Conservation (phyloP, 2,888 invertebrate species). For the Ophion ellenae region DNA sequence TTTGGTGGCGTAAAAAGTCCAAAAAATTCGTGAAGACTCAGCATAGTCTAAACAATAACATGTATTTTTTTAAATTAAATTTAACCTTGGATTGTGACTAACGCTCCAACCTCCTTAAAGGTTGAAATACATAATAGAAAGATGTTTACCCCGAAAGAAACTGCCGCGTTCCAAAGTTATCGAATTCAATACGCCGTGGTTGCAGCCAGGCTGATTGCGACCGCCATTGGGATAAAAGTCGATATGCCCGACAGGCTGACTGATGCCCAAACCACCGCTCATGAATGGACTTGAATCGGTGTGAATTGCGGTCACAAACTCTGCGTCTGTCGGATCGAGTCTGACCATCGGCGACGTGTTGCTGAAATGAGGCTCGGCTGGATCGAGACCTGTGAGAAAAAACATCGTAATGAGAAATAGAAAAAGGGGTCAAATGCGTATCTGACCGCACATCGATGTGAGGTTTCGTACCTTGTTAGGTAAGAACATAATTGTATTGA, state of each 20-base stretch:
- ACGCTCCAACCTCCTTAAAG: too few species aligned
- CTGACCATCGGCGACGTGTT: slow-evolving; percentile 92
- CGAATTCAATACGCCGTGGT: slow-evolving; percentile 86
- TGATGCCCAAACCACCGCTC: slow-evolving; percentile 91
- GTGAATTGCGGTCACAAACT: slow-evolving; percentile 95
- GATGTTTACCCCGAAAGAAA: slow-evolving; percentile 85
- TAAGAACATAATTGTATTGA: too few species aligned
- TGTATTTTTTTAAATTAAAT: too few species aligned
- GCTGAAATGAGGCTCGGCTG: slow-evolving; percentile 96
- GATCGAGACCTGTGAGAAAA: slow-evolving; percentile 88
- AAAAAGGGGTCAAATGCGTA: too few species aligned
- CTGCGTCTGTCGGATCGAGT: slow-evolving; percentile 93
- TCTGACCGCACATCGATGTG: too few species aligned
- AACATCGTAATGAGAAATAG: background rate
- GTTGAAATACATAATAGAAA: background rate
- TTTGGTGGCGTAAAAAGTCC: too few species aligned
- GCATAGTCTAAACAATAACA: too few species aligned
- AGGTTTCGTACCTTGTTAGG: too few species aligned
- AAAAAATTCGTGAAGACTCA: too few species aligned
- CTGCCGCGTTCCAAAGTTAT: slow-evolving; percentile 88
- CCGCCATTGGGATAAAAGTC: slow-evolving; percentile 98
- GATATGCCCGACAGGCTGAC: slow-evolving; percentile 93
- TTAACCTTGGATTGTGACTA: too few species aligned
- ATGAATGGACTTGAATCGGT: slow-evolving; percentile 93
- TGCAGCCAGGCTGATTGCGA: slow-evolving; percentile 90